Evolutionary conservation across 1,140 invertebrate species (phyloP), one percentile per base, ranked within the genome.

Genomic region (Drosophila persimilis): DNA sequence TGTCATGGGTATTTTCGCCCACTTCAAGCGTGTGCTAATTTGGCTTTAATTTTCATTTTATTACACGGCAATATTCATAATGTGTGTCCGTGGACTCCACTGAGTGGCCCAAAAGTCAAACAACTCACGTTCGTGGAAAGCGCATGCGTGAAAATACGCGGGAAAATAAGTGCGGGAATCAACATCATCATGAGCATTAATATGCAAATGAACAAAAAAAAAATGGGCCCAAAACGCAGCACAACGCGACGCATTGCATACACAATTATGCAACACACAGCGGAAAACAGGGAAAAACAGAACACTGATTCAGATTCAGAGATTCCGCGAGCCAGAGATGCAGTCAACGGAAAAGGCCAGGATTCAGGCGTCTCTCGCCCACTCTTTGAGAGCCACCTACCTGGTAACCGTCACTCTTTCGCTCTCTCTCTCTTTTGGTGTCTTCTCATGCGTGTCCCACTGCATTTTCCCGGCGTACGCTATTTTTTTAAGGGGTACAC

Each of bases 41-140:
- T 75, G 62, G 45, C 64, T 86, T 85, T 81, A 85, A 85, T 85
- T 85, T 86, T 73, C 81, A 86, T 85, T 81, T 85, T 81, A 85
- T 86, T 85, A 65, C 69, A 39, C 11, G 35, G 77, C 77, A 51
- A 75, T 75, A 77, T 75, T 84, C 67, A 83, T 81, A 78, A 62
- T 81, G 55, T 35, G 46, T 0, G 43, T 39, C 35, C 35, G 35
- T 39, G 31, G 31, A 35, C 31, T 4, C 9, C 9, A 11, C 3
- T 35, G 9, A 35, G 20, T 13, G 47, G 59, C 55, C 11, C 35
- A 4, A 8, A 67, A 69, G 50, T 47, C 62, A 67, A 46, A 41
- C 48, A 67, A 75, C 70, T 39, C 2, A 3, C 31, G 31, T 11
- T 39, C 35, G 35, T 5, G 35, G 35, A 44, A 41, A 62, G 65